Percentiles rank a stretch among this genome's conserved stretches.
These are phyloP conservation scores for Sipha flava DNA, from an alignment of 1,140 invertebrate genomes.

Conservation along the genomic window DNA sequence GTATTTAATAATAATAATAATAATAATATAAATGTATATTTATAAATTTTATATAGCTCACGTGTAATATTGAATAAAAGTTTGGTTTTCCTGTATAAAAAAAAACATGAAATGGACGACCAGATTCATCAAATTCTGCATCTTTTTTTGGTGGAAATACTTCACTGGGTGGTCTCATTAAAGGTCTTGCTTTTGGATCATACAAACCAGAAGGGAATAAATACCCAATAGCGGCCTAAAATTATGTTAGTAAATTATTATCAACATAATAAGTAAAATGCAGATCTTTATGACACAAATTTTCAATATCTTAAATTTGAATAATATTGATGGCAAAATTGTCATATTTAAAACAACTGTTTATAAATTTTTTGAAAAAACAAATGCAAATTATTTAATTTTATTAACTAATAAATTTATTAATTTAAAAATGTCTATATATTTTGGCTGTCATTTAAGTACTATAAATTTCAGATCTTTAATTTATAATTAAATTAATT, in stretches of 20 bases:
- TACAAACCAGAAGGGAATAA: constrained; percentile 85
- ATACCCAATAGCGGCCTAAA: constrained; percentile 77
- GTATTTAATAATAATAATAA: constrained; percentile 8
- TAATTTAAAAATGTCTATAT: too few relatives aligned
- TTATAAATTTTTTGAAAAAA: too few relatives aligned
- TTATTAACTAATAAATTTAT: too few relatives aligned
- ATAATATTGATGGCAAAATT: too few relatives aligned
- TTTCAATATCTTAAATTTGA: not conserved
- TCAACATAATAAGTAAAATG: not conserved
- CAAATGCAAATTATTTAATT: too few relatives aligned
- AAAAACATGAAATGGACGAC: constrained; percentile 76
- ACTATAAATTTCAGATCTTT: too few relatives aligned
- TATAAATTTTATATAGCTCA: constrained; percentile 46
- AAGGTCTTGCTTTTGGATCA: constrained; percentile 68
- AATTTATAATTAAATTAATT: too few relatives aligned
- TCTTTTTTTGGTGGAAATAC: constrained; percentile 76
- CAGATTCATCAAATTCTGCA: constrained; percentile 81
- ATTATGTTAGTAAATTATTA: constrained; percentile 36
- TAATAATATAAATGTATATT: not conserved
- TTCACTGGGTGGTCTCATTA: constrained; percentile 77
- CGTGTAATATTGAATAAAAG: constrained; percentile 74
- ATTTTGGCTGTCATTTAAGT: too few relatives aligned
- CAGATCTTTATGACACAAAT: not conserved
- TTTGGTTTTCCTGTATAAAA: constrained; percentile 84
- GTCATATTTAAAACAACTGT: too few relatives aligned